Percentiles rank a stretch among this genome's conserved stretches.
Conservation (phyloP, 2,113 vertebrate species). For the Suricata suricatta region DNA sequence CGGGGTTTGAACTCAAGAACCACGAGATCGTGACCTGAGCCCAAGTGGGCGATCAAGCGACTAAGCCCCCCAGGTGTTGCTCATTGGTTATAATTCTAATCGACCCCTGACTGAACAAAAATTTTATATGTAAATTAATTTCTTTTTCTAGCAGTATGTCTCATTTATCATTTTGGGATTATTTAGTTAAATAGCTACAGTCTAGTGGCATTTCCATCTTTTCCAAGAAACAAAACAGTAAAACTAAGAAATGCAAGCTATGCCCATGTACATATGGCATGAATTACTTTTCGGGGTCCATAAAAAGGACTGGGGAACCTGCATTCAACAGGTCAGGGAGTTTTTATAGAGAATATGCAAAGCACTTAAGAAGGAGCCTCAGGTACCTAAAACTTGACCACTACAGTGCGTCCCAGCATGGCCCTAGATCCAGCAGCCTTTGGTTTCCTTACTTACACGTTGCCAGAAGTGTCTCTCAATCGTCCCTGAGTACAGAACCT, state of each 20-base stretch:
- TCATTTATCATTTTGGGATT: background rate
- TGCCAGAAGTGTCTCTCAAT: background rate
- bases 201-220: background rate
- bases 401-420: background rate
- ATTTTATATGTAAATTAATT: background rate
- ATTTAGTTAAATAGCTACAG: background rate
- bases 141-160: slow-evolving; percentile 18
- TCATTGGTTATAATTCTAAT: background rate
- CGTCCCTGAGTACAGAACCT: background rate
- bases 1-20: too few species aligned
- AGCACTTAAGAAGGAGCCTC: background rate
- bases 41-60: too few species aligned
- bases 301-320: background rate
- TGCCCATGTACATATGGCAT: background rate
- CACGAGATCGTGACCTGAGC: too few species aligned
- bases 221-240: slow-evolving; percentile 16
- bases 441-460: background rate
- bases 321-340: background rate
- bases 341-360: background rate
- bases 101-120: background rate
- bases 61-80: too few species aligned
- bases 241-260: background rate
- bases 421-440: background rate
- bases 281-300: background rate
- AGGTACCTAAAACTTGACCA: slow-evolving; percentile 28